phyloP scores from a whole-genome alignment of 2,797 vertebrate species.

The Tauraco hartlaubi region DNA sequence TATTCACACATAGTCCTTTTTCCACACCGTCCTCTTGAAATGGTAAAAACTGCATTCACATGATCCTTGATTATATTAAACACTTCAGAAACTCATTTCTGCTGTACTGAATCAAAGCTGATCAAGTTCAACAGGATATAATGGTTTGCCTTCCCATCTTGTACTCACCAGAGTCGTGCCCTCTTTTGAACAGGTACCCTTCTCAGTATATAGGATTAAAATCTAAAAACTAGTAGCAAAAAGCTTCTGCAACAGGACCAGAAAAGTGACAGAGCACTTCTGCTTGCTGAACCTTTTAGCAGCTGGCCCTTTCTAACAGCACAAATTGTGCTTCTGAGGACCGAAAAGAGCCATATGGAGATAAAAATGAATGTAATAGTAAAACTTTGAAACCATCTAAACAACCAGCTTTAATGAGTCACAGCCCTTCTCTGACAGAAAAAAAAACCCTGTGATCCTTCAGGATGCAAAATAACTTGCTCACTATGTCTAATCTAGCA shows the following conservation, averaged over 20 bases:
- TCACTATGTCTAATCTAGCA: not conserved
- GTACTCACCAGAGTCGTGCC: not conserved
- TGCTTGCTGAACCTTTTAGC: not conserved
- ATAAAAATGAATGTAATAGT: not conserved
- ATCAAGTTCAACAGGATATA: not conserved
- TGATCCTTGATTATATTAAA: not conserved
- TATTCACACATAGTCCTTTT: not conserved
- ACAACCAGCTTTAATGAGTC: not conserved
- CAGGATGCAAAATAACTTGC: not conserved
- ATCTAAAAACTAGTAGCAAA: not conserved
- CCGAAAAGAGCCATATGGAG: conserved; percentile 3
- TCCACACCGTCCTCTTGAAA: not conserved
- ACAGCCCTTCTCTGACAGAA: not conserved
- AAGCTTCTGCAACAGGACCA: not conserved
- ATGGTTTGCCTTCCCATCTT: not conserved
- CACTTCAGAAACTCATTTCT: not conserved
- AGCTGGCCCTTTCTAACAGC: not conserved
- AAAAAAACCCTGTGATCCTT: not conserved
- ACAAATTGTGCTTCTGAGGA: conserved; percentile 8
- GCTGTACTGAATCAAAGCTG: not conserved
- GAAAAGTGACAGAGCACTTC: not conserved
- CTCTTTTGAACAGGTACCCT: not conserved
- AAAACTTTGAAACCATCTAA: not conserved
- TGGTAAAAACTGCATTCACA: not conserved
- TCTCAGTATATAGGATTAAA: not conserved